phyloP scores from a whole-genome alignment of 2,888 invertebrate genomes.

The Fragum fragum region DNA sequence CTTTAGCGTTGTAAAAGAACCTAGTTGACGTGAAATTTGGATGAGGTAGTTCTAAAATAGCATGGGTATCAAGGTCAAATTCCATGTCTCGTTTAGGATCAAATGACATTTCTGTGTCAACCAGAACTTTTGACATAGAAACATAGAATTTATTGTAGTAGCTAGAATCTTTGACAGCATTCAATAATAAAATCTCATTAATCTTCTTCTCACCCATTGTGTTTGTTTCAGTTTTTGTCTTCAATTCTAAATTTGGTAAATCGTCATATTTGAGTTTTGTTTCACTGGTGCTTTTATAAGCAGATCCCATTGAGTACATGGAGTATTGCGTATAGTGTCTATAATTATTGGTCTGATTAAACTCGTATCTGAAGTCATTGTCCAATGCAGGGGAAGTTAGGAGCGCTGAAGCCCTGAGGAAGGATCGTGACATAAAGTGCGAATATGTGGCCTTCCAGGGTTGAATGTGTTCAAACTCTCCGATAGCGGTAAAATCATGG shows the following conservation, averaged over 20 bases:
- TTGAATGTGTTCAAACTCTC: conserved; percentile 63
- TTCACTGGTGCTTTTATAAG: conserved; percentile 35
- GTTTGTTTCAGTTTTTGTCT: conserved; percentile 35
- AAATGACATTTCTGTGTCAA: conserved; percentile 16
- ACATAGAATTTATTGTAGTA: conserved; percentile 11
- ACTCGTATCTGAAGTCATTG: conserved; percentile 45
- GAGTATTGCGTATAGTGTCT: conserved; percentile 32
- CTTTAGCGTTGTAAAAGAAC: neutral
- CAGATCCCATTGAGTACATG: conserved; percentile 44
- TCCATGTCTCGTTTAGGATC: neutral
- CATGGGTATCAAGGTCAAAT: neutral
- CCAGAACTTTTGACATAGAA: neutral
- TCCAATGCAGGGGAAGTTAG: conserved; percentile 65
- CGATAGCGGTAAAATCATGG: conserved; percentile 63
- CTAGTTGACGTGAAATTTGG: conserved; percentile 29
- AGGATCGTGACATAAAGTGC: neutral
- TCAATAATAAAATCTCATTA: conserved; percentile 28
- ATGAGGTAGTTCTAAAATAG: conserved; percentile 36
- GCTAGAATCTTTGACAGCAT: conserved; percentile 2
- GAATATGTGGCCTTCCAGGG: conserved; percentile 51
- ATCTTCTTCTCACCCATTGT: conserved; percentile 33
- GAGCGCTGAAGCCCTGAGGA: conserved; percentile 24
- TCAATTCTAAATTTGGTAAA: conserved; percentile 46
- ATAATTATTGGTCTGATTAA: conserved; percentile 34
- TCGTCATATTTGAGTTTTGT: conserved; percentile 35